These are phyloP conservation scores for Lepidocolaptes lacrymiger DNA, from an alignment of 2,797 vertebrate species.

Conservation along the genomic window DNA sequence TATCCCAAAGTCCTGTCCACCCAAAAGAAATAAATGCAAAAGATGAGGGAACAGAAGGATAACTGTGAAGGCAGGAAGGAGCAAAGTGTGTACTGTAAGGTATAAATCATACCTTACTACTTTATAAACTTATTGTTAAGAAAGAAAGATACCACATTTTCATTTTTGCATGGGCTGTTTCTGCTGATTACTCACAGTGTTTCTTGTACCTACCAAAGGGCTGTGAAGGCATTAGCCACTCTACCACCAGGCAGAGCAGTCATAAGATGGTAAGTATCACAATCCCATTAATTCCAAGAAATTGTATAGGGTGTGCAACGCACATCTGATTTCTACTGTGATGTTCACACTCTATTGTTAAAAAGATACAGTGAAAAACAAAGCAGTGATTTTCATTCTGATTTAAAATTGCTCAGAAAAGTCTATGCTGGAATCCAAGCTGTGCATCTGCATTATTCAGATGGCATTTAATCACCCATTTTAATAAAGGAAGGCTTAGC, in stretches of 20 bases:
- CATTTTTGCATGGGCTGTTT: background rate
- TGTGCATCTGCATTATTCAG: background rate
- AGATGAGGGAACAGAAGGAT: background rate
- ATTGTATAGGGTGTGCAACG: accelerated
- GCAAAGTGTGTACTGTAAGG: background rate
- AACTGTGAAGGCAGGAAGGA: background rate
- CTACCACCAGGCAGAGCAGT: background rate
- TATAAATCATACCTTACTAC: background rate
- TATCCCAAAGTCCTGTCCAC: background rate
- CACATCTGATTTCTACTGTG: background rate
- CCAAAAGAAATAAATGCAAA: background rate
- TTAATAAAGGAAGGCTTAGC: background rate
- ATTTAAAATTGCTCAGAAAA: background rate
- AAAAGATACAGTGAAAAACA: background rate
- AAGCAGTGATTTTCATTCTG: background rate
- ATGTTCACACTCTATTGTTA: background rate
- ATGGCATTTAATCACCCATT: background rate
- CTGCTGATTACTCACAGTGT: background rate
- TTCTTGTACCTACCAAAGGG: background rate
- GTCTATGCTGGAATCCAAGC: background rate
- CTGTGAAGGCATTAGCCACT: background rate
- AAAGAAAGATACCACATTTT: background rate
- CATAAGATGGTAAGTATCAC: background rate
- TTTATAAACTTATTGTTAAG: background rate
- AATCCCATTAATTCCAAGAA: background rate